Evolutionary conservation across 2,113 vertebrate genomes (phyloP).

Genomic region (Actenoides lindsayi): DNA sequence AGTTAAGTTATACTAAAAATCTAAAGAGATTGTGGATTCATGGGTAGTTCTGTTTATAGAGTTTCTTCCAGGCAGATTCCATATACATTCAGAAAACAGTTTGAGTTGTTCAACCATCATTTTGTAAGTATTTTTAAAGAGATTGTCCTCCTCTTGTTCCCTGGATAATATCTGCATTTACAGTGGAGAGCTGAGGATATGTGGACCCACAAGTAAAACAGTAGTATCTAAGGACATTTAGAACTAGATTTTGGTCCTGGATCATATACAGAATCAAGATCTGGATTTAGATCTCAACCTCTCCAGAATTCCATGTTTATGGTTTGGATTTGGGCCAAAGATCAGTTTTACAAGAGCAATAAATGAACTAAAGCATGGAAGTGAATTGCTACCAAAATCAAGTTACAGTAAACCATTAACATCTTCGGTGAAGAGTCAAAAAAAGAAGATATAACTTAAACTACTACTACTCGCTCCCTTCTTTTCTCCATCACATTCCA

Average conservation of each 20-base stretch:
- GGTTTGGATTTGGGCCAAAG: neutral
- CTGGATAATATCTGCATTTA: neutral
- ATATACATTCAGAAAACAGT: neutral
- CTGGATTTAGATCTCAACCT: neutral
- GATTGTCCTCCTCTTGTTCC: neutral
- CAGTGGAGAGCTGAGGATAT: neutral
- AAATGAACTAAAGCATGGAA: neutral
- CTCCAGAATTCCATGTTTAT: neutral
- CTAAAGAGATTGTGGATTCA: constrained; percentile 3
- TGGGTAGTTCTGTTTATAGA: neutral
- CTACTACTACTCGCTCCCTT: neutral
- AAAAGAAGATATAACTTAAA: neutral
- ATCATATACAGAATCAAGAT: neutral
- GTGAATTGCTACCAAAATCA: neutral
- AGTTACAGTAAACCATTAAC: neutral
- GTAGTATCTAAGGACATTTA: neutral
- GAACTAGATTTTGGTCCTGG: neutral
- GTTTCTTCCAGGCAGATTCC: neutral
- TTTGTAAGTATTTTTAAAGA: neutral
- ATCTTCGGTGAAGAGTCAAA: neutral
- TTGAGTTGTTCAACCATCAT: neutral
- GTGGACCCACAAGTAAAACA: neutral
- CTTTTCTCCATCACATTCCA: neutral
- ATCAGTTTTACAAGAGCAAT: neutral
- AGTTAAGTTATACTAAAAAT: neutral